phyloP scores from a whole-genome alignment of 2,113 vertebrate genomes.

The Fregata magnificens region DNA sequence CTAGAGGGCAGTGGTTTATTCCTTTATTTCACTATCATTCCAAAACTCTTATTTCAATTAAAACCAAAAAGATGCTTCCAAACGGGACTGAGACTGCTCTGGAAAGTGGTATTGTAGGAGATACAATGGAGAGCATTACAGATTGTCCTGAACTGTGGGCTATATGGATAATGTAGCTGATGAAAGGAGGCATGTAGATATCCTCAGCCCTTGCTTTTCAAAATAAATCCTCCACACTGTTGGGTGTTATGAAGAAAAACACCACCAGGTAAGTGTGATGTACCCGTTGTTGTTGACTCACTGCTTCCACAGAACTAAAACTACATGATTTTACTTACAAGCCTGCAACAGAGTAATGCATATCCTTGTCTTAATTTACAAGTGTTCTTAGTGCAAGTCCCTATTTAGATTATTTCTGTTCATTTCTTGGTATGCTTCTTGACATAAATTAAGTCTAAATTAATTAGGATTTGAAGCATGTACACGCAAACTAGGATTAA shows the following conservation, averaged over 20 bases:
- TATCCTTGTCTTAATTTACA: neutral
- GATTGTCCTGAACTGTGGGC: neutral
- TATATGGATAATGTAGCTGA: neutral
- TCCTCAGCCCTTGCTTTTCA: neutral
- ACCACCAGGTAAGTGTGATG: neutral
- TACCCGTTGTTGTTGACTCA: neutral
- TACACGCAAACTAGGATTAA: neutral
- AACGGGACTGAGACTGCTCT: neutral
- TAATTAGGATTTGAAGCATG: neutral
- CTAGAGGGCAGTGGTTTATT: constrained; percentile 42
- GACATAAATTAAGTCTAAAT: neutral
- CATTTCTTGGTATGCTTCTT: neutral
- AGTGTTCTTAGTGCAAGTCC: neutral
- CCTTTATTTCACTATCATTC: neutral
- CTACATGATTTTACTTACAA: neutral
- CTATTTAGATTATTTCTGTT: neutral
- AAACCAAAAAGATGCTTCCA: neutral
- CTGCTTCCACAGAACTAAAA: neutral
- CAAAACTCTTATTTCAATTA: neutral
- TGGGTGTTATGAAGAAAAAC: neutral
- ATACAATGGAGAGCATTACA: neutral
- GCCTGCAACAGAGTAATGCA: neutral
- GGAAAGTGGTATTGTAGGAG: neutral
- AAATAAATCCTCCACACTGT: neutral
- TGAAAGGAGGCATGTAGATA: neutral